Conservation (phyloP, 1,140 invertebrate species). For the Drosophila albomicans region DNA sequence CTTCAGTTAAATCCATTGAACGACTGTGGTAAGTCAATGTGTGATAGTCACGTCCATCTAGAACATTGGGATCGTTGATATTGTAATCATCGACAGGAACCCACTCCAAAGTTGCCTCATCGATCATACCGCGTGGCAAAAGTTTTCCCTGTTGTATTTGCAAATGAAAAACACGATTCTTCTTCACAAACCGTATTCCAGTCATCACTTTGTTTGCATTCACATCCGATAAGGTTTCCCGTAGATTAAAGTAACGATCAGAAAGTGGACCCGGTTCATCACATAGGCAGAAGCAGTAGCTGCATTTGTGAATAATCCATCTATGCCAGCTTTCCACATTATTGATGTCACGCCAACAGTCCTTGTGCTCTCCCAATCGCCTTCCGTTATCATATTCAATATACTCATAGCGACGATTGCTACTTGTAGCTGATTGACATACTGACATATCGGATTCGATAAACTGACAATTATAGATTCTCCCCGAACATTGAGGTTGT, state of each 20-base stretch:
- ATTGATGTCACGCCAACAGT: background rate
- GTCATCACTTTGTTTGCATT: background rate
- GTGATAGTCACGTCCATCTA: background rate
- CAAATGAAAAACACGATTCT: slow-evolving; percentile 4
- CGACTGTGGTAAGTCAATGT: background rate
- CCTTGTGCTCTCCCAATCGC: background rate
- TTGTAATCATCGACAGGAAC: too few relatives aligned
- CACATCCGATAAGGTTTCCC: background rate
- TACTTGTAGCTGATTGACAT: background rate
- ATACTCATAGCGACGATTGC: slow-evolving; percentile 1
- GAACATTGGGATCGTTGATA: background rate
- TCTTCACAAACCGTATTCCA: background rate
- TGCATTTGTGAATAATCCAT: background rate
- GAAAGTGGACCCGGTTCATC: background rate
- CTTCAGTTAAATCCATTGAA: background rate
- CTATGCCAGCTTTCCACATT: background rate
- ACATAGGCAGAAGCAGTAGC: slow-evolving; percentile 6
- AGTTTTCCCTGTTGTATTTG: slow-evolving; percentile 7
- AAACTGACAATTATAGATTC: background rate
- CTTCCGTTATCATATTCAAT: background rate
- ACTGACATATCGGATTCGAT: background rate
- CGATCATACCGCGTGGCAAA: background rate
- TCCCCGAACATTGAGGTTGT: background rate
- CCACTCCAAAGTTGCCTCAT: background rate
- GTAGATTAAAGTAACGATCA: slow-evolving; percentile 5